Percentiles rank a stretch among this genome's conserved stretches.
Conservation (phyloP, 2,888 invertebrate species). For the Archaeoteleia sp. region DNA sequence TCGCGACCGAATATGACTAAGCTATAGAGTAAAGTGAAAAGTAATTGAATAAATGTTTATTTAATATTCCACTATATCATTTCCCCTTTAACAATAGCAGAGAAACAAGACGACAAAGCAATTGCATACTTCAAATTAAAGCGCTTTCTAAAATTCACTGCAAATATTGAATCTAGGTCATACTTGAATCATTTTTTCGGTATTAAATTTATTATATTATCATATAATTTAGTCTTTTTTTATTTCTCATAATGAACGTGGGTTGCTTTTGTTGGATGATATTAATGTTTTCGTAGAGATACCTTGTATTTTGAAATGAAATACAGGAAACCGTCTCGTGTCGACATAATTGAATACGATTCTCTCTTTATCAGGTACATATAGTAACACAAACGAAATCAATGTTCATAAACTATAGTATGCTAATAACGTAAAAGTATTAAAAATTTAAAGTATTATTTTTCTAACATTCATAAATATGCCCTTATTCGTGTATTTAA, state of each 20-base stretch:
- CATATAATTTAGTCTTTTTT: not conserved
- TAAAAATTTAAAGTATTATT: too few relatives aligned
- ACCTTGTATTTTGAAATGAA: slow-evolving; percentile 15
- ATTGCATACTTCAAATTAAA: slow-evolving; percentile 40
- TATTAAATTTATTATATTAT: not conserved
- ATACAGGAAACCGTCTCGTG: too few relatives aligned
- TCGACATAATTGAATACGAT: too few relatives aligned
- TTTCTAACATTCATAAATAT: too few relatives aligned
- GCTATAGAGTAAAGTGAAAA: slow-evolving; percentile 50
- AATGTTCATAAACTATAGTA: too few relatives aligned
- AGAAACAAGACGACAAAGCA: slow-evolving; percentile 24
- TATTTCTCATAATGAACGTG: not conserved
- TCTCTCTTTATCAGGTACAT: too few relatives aligned
- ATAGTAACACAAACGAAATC: too few relatives aligned
- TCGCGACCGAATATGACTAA: too few relatives aligned
- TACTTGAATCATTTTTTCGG: not conserved
- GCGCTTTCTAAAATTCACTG: slow-evolving; percentile 32
- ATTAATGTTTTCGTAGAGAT: slow-evolving; percentile 29
- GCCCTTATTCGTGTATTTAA: too few relatives aligned
- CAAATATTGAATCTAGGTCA: slow-evolving; percentile 48
- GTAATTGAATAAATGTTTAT: slow-evolving; percentile 50
- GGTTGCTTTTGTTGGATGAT: not conserved
- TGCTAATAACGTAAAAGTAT: too few relatives aligned
- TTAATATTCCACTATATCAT: slow-evolving; percentile 32
- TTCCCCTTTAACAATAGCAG: slow-evolving; percentile 28